Conservation (phyloP, 2,797 vertebrate genomes). For the Chaetophractus vellerosus region DNA sequence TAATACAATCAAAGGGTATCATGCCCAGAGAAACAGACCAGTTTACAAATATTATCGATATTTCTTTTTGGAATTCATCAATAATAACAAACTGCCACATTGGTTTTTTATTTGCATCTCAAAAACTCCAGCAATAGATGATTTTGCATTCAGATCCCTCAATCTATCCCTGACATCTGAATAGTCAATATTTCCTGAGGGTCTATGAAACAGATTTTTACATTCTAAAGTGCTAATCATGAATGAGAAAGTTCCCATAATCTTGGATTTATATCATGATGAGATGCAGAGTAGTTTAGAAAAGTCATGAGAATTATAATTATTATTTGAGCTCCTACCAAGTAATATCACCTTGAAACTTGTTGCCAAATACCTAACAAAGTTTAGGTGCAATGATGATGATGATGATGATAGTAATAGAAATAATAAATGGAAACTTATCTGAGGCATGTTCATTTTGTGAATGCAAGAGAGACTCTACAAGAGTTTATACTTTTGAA, state of each 20-base stretch:
- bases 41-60: too few species aligned
- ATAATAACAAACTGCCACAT: too few species aligned
- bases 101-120: neutral
- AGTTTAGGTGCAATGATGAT: neutral
- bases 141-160: neutral
- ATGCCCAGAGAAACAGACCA: too few species aligned
- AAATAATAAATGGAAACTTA: neutral
- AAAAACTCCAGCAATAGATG: neutral
- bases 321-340: neutral
- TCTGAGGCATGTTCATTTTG: neutral
- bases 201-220: neutral
- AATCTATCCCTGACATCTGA: neutral
- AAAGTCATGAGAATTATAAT: neutral
- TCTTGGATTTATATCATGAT: neutral
- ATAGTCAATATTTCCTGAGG: neutral
- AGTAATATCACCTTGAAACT: neutral
- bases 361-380: neutral
- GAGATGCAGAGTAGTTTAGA: neutral
- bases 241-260: neutral
- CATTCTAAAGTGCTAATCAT: neutral
- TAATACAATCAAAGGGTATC: too few species aligned
- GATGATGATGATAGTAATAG: too few species aligned
- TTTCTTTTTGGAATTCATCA: too few species aligned
- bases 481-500: neutral
- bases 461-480: neutral